phyloP scores from a whole-genome alignment of 1,140 invertebrate genomes.

The Heterodera schachtii region DNA sequence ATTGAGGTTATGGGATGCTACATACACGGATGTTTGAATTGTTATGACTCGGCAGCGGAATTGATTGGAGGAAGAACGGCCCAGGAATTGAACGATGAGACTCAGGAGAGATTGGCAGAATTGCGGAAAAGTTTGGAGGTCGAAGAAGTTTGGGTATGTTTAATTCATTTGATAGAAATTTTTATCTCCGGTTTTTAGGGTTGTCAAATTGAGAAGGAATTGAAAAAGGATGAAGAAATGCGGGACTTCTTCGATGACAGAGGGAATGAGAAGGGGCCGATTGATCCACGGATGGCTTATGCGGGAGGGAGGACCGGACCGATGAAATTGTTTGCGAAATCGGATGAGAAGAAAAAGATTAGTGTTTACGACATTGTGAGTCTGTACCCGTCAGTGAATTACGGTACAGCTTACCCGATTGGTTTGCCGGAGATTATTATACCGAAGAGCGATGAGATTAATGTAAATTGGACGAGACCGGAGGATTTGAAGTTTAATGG shows the following conservation, averaged over 20 bases:
- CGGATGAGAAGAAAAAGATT: neutral
- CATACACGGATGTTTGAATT: neutral
- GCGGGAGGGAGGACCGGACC: neutral
- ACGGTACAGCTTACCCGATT: neutral
- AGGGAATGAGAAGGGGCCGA: neutral
- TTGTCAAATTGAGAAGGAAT: neutral
- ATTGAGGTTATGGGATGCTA: constrained; percentile 5
- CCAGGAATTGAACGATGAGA: neutral
- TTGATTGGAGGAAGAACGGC: neutral
- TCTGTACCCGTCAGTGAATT: neutral
- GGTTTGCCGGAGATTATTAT: neutral
- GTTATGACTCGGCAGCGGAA: neutral
- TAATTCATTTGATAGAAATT: too few species aligned
- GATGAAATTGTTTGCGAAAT: neutral
- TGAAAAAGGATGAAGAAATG: neutral
- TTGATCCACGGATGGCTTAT: neutral
- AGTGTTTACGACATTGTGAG: neutral
- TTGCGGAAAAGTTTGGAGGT: neutral
- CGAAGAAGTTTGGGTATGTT: neutral
- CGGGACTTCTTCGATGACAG: neutral
- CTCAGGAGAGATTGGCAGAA: neutral
- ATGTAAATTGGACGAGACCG: neutral
- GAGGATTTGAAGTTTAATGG: constrained; percentile 2
- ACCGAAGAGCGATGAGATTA: neutral
- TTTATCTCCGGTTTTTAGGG: too few species aligned